These are phyloP conservation scores for Drosophila tristis DNA, from an alignment of 1,140 invertebrate genomes.

Conservation along the genomic window DNA sequence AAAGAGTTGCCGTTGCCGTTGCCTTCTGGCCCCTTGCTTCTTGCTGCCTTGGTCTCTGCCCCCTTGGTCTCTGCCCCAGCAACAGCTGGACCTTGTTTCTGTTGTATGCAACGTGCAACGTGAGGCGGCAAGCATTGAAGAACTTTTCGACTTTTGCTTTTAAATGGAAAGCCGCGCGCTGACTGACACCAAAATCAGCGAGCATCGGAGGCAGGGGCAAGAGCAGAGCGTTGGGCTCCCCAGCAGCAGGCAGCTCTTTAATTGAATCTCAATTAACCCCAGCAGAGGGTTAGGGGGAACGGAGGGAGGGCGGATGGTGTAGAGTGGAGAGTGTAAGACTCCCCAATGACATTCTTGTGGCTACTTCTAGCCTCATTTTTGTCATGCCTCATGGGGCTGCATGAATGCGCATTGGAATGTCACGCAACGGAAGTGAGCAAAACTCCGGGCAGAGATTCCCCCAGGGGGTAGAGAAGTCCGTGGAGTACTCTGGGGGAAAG, in stretches of 20 bases:
- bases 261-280: slow-evolving; percentile 78
- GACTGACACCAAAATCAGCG: too few species aligned
- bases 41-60: not conserved
- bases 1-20: slow-evolving; percentile 13
- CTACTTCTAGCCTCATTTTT: slow-evolving; percentile 29
- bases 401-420: slow-evolving; percentile 61
- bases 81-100: slow-evolving; percentile 17
- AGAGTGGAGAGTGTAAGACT: not conserved
- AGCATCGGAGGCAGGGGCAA: not conserved
- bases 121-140: slow-evolving; percentile 71
- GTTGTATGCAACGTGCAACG: slow-evolving; percentile 50
- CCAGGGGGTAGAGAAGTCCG: too few species aligned
- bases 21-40: not conserved
- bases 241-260: slow-evolving; percentile 47
- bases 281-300: not conserved
- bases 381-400: slow-evolving; percentile 62
- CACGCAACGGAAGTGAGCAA: slow-evolving; percentile 58
- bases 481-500: too few species aligned
- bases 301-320: not conserved
- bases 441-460: not conserved
- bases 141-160: slow-evolving; percentile 73
- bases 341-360: slow-evolving; percentile 33
- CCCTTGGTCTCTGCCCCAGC: slow-evolving; percentile 3
- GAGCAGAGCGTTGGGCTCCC: not conserved
- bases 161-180: slow-evolving; percentile 37